Conservation (phyloP, 2,888 invertebrate species). For the Scaptomyza parva region DNA sequence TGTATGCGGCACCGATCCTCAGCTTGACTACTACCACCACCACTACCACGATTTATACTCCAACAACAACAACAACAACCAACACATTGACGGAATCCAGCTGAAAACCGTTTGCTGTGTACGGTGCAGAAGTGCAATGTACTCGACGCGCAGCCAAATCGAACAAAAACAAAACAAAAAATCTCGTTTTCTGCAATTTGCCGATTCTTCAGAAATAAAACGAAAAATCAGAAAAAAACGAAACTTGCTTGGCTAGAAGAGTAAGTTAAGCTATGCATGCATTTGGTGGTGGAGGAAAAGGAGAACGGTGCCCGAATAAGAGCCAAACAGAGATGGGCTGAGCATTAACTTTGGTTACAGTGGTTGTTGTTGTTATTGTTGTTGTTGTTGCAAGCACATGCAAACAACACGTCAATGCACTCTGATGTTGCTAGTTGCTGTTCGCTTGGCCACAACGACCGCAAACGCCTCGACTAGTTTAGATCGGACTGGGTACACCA, state of each 20-base stretch:
- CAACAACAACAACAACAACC: conserved; percentile 41
- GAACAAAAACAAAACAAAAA: conserved; percentile 63
- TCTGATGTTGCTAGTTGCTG: conserved; percentile 47
- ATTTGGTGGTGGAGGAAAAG: background rate
- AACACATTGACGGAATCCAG: conserved; percentile 45
- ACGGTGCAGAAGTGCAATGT: conserved; percentile 65
- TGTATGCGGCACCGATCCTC: conserved; percentile 59
- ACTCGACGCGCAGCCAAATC: conserved; percentile 64
- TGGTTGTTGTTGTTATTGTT: conserved; percentile 12
- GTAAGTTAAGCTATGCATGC: conserved; percentile 24
- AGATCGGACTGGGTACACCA: conserved; percentile 62
- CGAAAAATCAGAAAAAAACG: conserved; percentile 35
- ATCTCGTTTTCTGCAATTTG: conserved; percentile 75
- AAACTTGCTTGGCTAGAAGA: conserved; percentile 67
- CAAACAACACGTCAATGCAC: conserved; percentile 77
- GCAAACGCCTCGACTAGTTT: conserved; percentile 77
- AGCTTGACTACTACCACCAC: conserved; percentile 33
- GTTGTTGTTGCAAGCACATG: conserved; percentile 53
- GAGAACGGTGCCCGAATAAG: conserved; percentile 3
- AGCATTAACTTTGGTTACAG: conserved; percentile 38
- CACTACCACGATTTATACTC: background rate
- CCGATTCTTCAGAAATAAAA: conserved; percentile 73
- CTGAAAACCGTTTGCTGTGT: conserved; percentile 50
- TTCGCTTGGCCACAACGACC: conserved; percentile 53
- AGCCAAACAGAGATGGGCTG: conserved; percentile 50